Percentiles rank a stretch among this genome's conserved stretches.
Evolutionary conservation across 2,797 vertebrate genomes (phyloP).

Genomic region (Mormyrus proboscirostris): DNA sequence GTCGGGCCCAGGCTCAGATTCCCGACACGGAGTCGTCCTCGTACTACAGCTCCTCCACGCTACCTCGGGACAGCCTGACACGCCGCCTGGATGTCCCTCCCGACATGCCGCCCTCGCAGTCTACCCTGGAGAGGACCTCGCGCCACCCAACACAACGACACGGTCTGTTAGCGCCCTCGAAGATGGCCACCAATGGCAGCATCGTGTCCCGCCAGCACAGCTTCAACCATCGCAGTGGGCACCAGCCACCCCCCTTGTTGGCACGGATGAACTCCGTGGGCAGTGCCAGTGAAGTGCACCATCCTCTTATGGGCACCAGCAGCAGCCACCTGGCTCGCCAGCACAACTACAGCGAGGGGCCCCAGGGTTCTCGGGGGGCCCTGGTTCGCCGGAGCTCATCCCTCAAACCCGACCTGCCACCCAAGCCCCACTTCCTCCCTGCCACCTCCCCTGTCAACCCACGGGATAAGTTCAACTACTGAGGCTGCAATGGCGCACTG

Average conservation of each 20-base stretch:
- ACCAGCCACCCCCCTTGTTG: constrained; percentile 46
- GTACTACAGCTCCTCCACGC: constrained; percentile 54
- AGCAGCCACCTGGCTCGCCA: constrained; percentile 61
- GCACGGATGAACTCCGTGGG: constrained; percentile 59
- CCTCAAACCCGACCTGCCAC: constrained; percentile 61
- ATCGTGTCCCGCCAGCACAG: constrained; percentile 58
- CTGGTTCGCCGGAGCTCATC: constrained; percentile 60
- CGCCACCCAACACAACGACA: constrained; percentile 56
- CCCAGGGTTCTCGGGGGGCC: constrained; percentile 44
- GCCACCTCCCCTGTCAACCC: constrained; percentile 43
- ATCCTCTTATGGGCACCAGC: constrained; percentile 18
- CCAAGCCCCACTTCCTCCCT: constrained; percentile 59
- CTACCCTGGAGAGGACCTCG: constrained; percentile 38
- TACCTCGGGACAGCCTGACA: constrained; percentile 56
- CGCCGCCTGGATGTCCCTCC: constrained; percentile 53
- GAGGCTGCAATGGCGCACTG: constrained; percentile 27
- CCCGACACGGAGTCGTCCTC: constrained; percentile 38
- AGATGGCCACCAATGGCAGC: constrained; percentile 45
- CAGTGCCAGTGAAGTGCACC: constrained; percentile 28
- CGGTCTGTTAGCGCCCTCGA: constrained; percentile 51
- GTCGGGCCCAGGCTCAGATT: constrained; percentile 47
- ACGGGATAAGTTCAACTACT: constrained; percentile 58
- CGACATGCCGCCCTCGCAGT: constrained; percentile 39
- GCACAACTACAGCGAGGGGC: constrained; percentile 66
- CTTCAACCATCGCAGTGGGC: constrained; percentile 51